Conservation (phyloP, 2,797 vertebrate species). For the Lacerta agilis region DNA sequence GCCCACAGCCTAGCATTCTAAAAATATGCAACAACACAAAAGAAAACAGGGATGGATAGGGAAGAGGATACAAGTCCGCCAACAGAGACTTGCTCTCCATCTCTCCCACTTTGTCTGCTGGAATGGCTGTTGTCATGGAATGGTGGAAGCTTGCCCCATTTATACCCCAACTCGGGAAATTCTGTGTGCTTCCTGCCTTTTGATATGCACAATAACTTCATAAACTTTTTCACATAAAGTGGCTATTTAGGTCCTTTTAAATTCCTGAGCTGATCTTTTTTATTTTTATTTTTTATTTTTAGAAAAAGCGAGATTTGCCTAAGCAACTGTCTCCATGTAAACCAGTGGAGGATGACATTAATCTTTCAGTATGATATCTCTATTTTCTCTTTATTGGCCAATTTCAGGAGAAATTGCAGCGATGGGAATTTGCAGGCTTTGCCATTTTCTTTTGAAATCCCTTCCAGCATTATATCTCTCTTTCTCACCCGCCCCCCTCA, state of each 20-base stretch:
- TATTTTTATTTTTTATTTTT: not conserved
- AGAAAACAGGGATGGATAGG: too few relatives aligned
- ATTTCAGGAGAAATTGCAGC: conserved; percentile 31
- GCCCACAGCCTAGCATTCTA: not conserved
- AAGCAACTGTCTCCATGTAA: conserved; percentile 3
- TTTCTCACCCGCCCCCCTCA: not conserved
- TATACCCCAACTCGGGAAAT: not conserved
- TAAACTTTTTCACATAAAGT: not conserved
- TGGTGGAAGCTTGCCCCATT: not conserved
- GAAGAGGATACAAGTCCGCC: too few relatives aligned
- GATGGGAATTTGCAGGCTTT: not conserved
- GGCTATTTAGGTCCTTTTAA: not conserved
- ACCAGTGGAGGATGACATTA: not conserved
- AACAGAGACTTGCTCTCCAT: too few relatives aligned
- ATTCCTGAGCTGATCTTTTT: conserved; percentile 11
- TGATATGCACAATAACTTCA: not conserved
- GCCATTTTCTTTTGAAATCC: conserved; percentile 29
- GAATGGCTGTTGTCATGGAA: too few relatives aligned
- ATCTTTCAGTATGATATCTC: conserved; percentile 6
- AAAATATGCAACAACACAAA: too few relatives aligned
- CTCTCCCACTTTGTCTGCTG: too few relatives aligned
- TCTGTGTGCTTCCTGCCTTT: not conserved
- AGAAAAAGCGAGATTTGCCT: not conserved
- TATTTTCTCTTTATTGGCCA: conserved; percentile 12
- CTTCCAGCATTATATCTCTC: conserved; percentile 1